Base-by-base conservation (phyloP, 2,797 vertebrate genomes). In the Enteromius anoplus region DNA sequence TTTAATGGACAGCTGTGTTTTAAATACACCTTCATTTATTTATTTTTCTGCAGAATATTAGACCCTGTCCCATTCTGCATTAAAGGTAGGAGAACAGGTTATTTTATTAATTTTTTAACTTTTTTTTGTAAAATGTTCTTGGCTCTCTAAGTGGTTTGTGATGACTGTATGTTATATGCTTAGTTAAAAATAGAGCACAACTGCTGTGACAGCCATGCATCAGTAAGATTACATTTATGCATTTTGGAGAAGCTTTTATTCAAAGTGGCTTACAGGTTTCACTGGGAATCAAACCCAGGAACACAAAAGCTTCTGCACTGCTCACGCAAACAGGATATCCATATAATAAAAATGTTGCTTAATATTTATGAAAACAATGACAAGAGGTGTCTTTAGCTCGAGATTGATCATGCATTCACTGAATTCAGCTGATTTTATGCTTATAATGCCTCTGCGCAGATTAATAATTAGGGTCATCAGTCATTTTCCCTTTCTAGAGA, bases 31-130 rank as follows among this genome's bases (percentile, higher is more conserved):
- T 32, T 78, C 58, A 40, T 70, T 47, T 62, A 23, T 85, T 78
- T 87, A 14, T 90, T 23, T 84, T 76, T 78, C 83, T 79, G 77
- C 86, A 88, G 93, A 95, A 89, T 84, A 86, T 88, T 87, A 88
- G 86, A 90, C 82, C 49, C 86, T 89, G 91, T 49, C 34, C n/a
- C 87, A 90, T 87, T 84, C 89, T 92, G 87, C 80, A 45, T 87
- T 86, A 75, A 92, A 93, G 94, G 94, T 95, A 94, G 92, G 94
- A 87, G 69, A 76, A 34, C 64, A 15, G 37, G 68, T 32, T 78
- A 3, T 34, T 40, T 58, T 4, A 65, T 42, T 19, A 4, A 2
- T 26, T 45, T 70, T 32, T 23, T 42, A 42, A n/a, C n/a, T 29
- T 55, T 78, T 64, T 1, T 47, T 32, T 71, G 73, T 87, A 26